These are phyloP conservation scores for Pseudochirops corinnae DNA, from an alignment of 2,797 vertebrate species.

Conservation along the genomic window DNA sequence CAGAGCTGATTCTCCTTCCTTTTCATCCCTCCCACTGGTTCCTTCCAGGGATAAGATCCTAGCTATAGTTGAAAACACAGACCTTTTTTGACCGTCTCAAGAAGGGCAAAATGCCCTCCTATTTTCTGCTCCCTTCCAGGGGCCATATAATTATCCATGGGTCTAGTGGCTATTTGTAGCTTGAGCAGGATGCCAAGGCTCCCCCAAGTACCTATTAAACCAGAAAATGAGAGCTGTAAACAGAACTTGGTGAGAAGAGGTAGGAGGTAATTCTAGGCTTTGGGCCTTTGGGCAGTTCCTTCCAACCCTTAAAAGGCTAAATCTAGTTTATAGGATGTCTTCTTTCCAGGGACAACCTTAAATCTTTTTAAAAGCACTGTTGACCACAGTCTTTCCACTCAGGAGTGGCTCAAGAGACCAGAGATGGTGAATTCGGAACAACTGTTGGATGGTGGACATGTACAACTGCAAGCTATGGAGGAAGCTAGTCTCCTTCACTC, in stretches of 20 bases:
- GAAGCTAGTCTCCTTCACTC: neutral
- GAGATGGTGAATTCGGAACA: neutral
- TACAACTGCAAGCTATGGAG: neutral
- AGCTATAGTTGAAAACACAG: conserved; percentile 58
- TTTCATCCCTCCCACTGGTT: conserved; percentile 48
- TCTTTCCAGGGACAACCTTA: conserved; percentile 30
- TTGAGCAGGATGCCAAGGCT: conserved; percentile 73
- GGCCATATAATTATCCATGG: conserved; percentile 78
- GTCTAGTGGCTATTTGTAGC: conserved; percentile 81
- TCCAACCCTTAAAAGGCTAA: conserved; percentile 66
- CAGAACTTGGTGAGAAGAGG: conserved; percentile 68
- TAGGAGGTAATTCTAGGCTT: conserved; percentile 66
- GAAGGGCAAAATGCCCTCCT: conserved; percentile 51
- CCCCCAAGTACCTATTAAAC: conserved; percentile 78
- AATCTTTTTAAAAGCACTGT: conserved; percentile 56
- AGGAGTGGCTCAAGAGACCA: neutral
- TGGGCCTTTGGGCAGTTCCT: conserved; percentile 41
- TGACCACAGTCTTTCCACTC: conserved; percentile 16
- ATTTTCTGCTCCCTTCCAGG: conserved; percentile 71
- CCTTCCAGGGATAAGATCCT: conserved; percentile 64
- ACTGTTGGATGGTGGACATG: neutral
- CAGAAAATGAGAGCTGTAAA: conserved; percentile 63
- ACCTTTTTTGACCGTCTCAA: conserved; percentile 61
- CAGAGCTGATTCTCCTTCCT: conserved; percentile 45
- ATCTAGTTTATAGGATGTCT: neutral